Evolutionary conservation across 2,797 vertebrate genomes (phyloP), one percentile per base, ranked within the genome.

Genomic region (Philypnodon macrostomus): DNA sequence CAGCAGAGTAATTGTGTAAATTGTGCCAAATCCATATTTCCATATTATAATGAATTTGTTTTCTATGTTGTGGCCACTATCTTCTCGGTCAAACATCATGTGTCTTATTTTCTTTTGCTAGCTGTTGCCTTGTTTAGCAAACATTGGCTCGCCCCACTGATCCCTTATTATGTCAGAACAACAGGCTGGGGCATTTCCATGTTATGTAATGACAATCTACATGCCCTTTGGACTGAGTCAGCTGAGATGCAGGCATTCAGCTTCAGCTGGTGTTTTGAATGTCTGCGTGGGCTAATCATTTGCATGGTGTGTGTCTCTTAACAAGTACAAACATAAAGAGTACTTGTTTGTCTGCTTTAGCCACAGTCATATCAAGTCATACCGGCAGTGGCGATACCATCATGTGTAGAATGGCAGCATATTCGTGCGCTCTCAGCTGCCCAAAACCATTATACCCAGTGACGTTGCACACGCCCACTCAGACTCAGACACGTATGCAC

Each of bases 151-250:
- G 48, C 41, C 37, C 59, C 11, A 18, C 47, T 67, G 58, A 67
- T 63, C 47, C 39, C 34, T 39, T 41, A 66, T 79, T 84, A 80
- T 85, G 79, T 85, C 77, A 84, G 67, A 61, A 16, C 60, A 41
- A 54, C 50, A 35, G 58, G 23, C 33, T 5, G 46, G 29, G 51
- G 24, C 60, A 59, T 73, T 64, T 79, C 35, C 41, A 38, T 57
- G 78, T 87, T 87, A 79, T 63, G 77, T 71, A 87, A 87, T 49
- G 27, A 23, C 65, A 66, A 50, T 67, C 58, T 66, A 53, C 49
- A 2, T 62, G 79, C 47, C 77, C 81, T 87, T 84, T 76, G 67
- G 56, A 76, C 70, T 15, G 47, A 53, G 58, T 77, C 72, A 70
- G 60, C 67, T 71, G 72, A 64, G 65, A 68, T 64, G 23, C 30